phyloP scores from a whole-genome alignment of 2,113 vertebrate species.

The Cynopterus brachyotis region DNA sequence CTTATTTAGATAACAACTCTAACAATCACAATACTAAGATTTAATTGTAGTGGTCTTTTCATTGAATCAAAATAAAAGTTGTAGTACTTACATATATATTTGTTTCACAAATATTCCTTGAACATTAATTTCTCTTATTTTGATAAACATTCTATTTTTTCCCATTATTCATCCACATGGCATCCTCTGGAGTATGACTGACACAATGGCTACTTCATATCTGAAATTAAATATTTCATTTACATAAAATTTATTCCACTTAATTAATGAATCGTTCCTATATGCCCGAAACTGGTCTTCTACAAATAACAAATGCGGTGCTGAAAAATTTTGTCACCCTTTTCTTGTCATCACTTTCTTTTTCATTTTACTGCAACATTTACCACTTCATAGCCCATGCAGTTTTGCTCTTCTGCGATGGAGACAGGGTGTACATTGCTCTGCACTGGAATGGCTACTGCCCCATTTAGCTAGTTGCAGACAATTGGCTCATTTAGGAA shows the following conservation, averaged over 20 bases:
- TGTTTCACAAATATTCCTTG: not conserved
- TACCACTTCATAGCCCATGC: constrained; percentile 7
- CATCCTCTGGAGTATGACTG: not conserved
- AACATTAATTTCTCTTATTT: not conserved
- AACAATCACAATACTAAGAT: not conserved
- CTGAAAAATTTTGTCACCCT: not conserved
- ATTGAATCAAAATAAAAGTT: not conserved
- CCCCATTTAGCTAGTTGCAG: not conserved
- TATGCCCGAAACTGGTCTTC: not conserved
- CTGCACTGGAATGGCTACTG: not conserved
- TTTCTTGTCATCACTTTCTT: constrained; percentile 27
- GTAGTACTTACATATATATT: not conserved
- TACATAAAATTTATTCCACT: not conserved
- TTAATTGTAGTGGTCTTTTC: not conserved
- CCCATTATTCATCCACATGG: not conserved
- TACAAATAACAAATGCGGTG: constrained; percentile 12
- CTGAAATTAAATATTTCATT: constrained; percentile 20
- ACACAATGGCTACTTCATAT: not conserved
- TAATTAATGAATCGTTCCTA: constrained; percentile 3
- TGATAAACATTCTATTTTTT: not conserved
- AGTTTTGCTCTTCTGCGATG: not conserved
- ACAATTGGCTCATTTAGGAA: constrained; percentile 43
- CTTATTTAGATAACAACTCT: not conserved
- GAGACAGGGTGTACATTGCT: not conserved
- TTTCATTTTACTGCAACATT: constrained; percentile 59